Percentiles rank a stretch among this genome's conserved stretches.
Conservation (phyloP, 2,113 vertebrate species). For the Ochotona curzoniae region DNA sequence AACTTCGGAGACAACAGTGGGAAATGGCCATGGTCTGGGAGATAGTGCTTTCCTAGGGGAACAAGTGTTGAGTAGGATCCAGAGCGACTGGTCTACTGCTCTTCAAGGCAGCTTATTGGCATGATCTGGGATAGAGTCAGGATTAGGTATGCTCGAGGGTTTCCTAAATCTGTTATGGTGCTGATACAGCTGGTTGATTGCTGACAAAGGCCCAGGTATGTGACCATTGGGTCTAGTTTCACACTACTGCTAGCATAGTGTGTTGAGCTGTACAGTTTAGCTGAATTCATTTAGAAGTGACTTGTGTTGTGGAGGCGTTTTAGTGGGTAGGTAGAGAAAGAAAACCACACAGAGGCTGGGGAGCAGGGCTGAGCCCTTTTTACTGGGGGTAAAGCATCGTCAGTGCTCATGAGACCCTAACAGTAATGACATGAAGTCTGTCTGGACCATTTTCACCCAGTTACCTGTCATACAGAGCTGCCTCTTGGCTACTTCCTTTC, state of each 20-base stretch:
- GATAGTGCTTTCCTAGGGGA: not conserved
- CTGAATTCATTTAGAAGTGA: not conserved
- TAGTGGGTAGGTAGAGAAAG: not conserved
- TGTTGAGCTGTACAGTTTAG: not conserved
- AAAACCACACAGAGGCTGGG: not conserved
- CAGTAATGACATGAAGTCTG: conserved; percentile 53
- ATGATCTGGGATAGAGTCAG: not conserved
- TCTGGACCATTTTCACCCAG: conserved; percentile 49
- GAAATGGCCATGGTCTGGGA: not conserved
- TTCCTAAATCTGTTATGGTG: not conserved
- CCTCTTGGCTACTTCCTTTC: not conserved
- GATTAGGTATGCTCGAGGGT: not conserved
- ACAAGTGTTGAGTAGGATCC: not conserved
- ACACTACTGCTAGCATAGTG: not conserved
- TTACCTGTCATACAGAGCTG: not conserved
- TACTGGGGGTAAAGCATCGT: not conserved
- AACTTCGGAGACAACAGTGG: not conserved
- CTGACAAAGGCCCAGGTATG: too few relatives aligned
- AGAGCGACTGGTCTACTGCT: not conserved
- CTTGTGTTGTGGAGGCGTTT: not conserved
- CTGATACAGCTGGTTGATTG: not conserved
- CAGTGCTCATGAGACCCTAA: not conserved
- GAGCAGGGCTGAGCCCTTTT: not conserved
- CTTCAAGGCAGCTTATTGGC: not conserved
- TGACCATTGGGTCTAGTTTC: not conserved